These are phyloP conservation scores for Thelaira solivaga DNA, from an alignment of 2,888 invertebrate genomes.

Conservation along the genomic window DNA sequence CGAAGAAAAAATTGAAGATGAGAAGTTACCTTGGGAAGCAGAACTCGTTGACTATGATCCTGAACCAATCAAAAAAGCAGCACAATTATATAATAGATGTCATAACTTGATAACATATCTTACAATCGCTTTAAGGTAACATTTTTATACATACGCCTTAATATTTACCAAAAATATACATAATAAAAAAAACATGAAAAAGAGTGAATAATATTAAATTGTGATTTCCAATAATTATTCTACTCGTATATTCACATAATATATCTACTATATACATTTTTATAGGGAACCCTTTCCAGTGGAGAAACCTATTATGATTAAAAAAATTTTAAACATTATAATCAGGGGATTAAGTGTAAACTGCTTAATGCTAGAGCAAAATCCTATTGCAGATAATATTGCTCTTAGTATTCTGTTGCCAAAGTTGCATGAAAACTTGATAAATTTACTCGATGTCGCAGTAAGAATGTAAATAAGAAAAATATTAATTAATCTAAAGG, in stretches of 20 bases:
- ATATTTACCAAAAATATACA: no score
- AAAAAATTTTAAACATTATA: slow-evolving; percentile 69
- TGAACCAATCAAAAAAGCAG: slow-evolving; percentile 67
- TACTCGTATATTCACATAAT: neutral
- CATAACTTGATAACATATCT: slow-evolving; percentile 67
- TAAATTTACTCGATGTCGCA: slow-evolving; percentile 66
- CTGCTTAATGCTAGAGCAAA: slow-evolving; percentile 66
- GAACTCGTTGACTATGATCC: slow-evolving; percentile 60
- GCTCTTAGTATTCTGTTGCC: slow-evolving; percentile 69
- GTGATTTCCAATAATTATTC: no score
- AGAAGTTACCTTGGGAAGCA: slow-evolving; percentile 52
- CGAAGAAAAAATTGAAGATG: slow-evolving; percentile 62
- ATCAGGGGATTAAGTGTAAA: slow-evolving; percentile 69
- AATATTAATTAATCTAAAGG: neutral
- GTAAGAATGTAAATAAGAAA: slow-evolving; percentile 66
- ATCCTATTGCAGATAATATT: slow-evolving; percentile 69
- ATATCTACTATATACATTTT: neutral
- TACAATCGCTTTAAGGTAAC: slow-evolving; percentile 65
- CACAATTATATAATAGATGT: slow-evolving; percentile 66
- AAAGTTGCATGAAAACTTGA: slow-evolving; percentile 67
- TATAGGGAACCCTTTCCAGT: slow-evolving; percentile 71
- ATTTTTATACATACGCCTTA: neutral
- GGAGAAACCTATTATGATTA: slow-evolving; percentile 68
- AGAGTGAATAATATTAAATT: no score
- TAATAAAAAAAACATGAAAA: no score